phyloP scores from a whole-genome alignment of 2,888 invertebrate species.

The Willowsia nigromaculata region DNA sequence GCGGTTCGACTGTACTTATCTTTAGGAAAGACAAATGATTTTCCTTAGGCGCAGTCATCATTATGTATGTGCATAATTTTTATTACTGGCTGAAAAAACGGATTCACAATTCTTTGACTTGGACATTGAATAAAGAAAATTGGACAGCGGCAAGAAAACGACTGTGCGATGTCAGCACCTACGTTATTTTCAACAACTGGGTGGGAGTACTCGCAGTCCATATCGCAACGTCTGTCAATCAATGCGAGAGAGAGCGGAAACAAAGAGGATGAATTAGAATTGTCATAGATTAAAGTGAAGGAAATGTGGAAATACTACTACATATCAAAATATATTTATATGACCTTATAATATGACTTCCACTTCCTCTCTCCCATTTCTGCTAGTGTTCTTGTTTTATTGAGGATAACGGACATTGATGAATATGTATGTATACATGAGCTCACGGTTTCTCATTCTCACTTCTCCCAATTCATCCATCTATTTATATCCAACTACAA shows the following conservation, averaged over 20 bases:
- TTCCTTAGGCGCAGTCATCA: background rate
- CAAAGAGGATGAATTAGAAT: too few species aligned
- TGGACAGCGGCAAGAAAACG: too few species aligned
- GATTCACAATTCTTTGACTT: background rate
- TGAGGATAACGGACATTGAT: constrained; percentile 1
- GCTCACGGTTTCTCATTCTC: background rate
- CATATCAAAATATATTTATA: too few species aligned
- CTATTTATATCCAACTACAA: background rate
- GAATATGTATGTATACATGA: background rate
- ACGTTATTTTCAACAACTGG: too few species aligned
- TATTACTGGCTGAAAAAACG: background rate
- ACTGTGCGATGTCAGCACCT: too few species aligned
- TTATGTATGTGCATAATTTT: background rate
- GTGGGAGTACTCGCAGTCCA: too few species aligned
- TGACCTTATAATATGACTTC: background rate
- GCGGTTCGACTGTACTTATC: background rate
- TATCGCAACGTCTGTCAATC: too few species aligned
- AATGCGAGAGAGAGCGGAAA: too few species aligned
- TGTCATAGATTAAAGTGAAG: too few species aligned
- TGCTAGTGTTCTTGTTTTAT: background rate
- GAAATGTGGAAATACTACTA: too few species aligned
- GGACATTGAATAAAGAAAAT: background rate
- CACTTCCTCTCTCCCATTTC: background rate
- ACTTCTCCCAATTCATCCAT: background rate
- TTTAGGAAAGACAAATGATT: background rate